A percentile compares a stretch with the other conserved stretches of the same genome.
phyloP scores from a whole-genome alignment of 2,888 invertebrate species.

The Entomobrya proxima region DNA sequence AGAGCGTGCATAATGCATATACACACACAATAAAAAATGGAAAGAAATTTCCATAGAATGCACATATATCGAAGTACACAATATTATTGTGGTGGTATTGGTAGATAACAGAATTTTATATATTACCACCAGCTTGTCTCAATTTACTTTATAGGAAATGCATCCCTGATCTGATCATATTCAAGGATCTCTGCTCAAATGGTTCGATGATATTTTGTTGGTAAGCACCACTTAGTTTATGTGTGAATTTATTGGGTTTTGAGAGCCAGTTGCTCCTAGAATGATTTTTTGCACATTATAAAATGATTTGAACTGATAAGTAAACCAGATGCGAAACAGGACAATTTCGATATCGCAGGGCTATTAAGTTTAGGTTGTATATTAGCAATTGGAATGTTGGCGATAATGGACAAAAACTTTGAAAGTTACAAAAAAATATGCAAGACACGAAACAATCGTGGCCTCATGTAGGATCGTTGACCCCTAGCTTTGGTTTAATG shows the following conservation, averaged over 20 bases:
- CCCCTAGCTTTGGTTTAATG: neutral
- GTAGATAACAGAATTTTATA: no score
- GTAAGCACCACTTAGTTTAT: no score
- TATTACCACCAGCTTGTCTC: no score
- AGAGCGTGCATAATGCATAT: constrained; percentile 47
- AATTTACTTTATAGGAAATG: no score
- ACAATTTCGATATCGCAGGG: neutral
- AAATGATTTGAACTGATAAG: neutral
- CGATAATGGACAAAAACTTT: constrained; percentile 27
- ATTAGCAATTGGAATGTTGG: neutral
- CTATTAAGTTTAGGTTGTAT: no score
- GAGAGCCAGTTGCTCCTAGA: neutral
- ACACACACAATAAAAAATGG: neutral
- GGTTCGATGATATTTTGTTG: no score
- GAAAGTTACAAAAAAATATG: neutral
- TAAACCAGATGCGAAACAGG: neutral
- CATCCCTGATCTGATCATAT: no score
- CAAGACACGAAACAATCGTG: neutral
- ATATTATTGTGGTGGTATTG: no score
- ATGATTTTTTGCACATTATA: constrained; percentile 16
- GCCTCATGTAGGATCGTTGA: constrained; percentile 35
- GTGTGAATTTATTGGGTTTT: neutral
- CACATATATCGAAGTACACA: no score
- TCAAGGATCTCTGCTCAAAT: no score
- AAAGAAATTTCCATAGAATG: no score